phyloP scores from a whole-genome alignment of 2,797 vertebrate species.

The Syngnathus rostellatus region DNA sequence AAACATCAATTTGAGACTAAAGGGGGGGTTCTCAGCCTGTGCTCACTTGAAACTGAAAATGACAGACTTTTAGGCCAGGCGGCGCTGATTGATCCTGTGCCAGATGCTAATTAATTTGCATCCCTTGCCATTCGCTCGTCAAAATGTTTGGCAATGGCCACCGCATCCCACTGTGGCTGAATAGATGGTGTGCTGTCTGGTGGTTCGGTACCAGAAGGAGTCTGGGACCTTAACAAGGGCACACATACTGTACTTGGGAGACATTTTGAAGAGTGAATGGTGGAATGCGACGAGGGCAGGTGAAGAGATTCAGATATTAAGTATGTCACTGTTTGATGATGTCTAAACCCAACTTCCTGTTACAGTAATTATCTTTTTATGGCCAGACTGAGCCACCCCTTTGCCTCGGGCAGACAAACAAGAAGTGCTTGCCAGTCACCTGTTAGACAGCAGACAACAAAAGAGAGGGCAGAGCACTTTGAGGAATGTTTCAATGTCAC shows the following conservation, averaged over 20 bases:
- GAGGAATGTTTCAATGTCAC: neutral
- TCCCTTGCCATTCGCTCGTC: constrained; percentile 44
- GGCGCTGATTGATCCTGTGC: constrained; percentile 30
- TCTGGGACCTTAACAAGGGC: constrained; percentile 16
- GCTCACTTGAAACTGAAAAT: neutral
- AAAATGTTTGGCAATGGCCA: constrained; percentile 29
- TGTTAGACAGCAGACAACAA: constrained; percentile 9
- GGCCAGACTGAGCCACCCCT: constrained; percentile 33
- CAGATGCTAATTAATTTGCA: constrained; percentile 52
- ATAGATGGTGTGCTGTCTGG: constrained; percentile 33
- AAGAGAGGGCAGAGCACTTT: neutral
- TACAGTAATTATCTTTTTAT: constrained; percentile 54
- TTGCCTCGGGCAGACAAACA: constrained; percentile 22
- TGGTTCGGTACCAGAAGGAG: constrained; percentile 31
- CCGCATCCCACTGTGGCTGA: constrained; percentile 45
- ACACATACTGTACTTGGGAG: neutral
- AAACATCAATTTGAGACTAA: constrained; percentile 2
- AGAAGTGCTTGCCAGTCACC: constrained; percentile 29
- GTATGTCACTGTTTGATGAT: constrained; percentile 7
- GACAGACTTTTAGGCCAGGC: constrained; percentile 23
- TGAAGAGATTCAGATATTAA: constrained; percentile 1
- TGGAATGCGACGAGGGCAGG: constrained; percentile 8
- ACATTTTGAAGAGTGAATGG: constrained; percentile 32
- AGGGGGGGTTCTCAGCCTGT: neutral
- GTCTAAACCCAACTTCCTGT: constrained; percentile 40